Evolutionary conservation across 2,797 vertebrate species (phyloP), one percentile per base, ranked within the genome.

Genomic region (Brotula barbata): DNA sequence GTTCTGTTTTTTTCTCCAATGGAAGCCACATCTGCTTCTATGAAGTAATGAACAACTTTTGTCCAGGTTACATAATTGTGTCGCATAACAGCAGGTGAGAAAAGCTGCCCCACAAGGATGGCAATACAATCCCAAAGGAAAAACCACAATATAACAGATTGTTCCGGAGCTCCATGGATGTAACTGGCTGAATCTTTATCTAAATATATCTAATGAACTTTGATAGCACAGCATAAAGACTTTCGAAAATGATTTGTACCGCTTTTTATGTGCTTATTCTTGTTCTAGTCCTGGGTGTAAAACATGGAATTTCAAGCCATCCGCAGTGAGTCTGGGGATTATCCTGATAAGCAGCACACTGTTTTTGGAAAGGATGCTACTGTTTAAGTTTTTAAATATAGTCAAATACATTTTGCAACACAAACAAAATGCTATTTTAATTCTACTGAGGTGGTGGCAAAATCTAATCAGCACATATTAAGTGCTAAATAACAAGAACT

Each of bases 41-140:
- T 54, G 17, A 15, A 40, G 64, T 7, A 51, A 60, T 20, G 36
- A 58, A 48, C 36, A 36, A 11, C 4, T 34, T 40, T 64, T 51
- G 39, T 62, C 28, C 21, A 11, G 48, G 54, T 69, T 65, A 69
- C 54, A 50, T 65, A 68, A 77, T 31, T 43, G 25, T 20, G 47
- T 37, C 39, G 41, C 64, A 44, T 49, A 53, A 49, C 37, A 53
- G 36, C 56, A 56, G 60, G 54, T 62, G 55, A 67, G 54, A 39
- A 46, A 23, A 42, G 49, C 58, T 74, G 63, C 49, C 39, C 49
- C 62, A 49, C 28, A 48, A 64, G 31, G 22, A 50, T 58, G 25
- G 69, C 48, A 42, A 47, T 28, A 23, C 19, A 53, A 55, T 49
- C 57, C 67, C 58, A 57, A 44, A 57, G 67, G 75, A 61, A 71